Conservation (phyloP, 2,797 vertebrate species). For the Coccyzus lansbergi region DNA sequence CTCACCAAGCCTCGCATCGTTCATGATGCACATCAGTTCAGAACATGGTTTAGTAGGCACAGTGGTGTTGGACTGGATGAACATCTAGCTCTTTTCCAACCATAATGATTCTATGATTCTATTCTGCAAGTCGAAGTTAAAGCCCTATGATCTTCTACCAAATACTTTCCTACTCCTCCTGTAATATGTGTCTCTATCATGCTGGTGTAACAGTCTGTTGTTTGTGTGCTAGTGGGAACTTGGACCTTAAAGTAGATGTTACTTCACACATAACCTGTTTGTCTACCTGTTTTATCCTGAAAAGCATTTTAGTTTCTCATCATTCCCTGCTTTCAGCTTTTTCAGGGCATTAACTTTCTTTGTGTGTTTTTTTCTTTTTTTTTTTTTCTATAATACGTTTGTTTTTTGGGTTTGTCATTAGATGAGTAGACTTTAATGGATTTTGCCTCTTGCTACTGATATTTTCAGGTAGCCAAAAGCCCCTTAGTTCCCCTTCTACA, state of each 20-base stretch:
- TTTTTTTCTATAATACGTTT: too few species aligned
- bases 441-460: not conserved
- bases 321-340: not conserved
- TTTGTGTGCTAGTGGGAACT: not conserved
- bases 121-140: too few species aligned
- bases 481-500: not conserved
- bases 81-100: too few species aligned
- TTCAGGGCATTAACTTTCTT: not conserved
- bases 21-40: too few species aligned
- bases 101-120: too few species aligned
- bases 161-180: not conserved
- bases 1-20: not conserved
- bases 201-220: not conserved
- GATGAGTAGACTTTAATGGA: not conserved
- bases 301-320: not conserved
- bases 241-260: not conserved
- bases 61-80: too few species aligned
- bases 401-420: too few species aligned
- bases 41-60: too few species aligned
- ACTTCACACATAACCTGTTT: not conserved
- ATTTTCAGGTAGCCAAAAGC: not conserved
- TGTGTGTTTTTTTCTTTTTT: not conserved
- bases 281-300: not conserved
- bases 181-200: not conserved
- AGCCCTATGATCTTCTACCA: not conserved